Conservation (phyloP, 2,888 invertebrate species). For the Stratiomys singularior region DNA sequence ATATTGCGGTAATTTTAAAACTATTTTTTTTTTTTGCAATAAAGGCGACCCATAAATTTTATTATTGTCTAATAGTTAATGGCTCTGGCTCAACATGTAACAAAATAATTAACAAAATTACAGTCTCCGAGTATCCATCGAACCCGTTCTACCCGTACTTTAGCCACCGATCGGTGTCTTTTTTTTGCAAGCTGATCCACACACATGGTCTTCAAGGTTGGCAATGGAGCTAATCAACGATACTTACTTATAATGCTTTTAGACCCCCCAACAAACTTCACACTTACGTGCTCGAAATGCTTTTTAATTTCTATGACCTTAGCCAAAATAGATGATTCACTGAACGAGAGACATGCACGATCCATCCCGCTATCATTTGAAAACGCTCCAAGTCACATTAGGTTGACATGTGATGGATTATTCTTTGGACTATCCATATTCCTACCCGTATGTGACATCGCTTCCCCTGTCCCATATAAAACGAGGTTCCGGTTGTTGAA, state of each 20-base stretch:
- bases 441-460: too few relatives aligned
- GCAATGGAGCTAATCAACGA: not conserved
- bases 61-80: not conserved
- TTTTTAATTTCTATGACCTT: slow-evolving; percentile 7
- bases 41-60: not conserved
- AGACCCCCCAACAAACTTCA: not conserved
- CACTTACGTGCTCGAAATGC: not conserved
- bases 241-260: not conserved
- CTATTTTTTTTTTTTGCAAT: not conserved
- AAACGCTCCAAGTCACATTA: not conserved
- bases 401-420: not conserved
- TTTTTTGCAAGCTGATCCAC: not conserved
- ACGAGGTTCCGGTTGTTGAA: not conserved
- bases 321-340: not conserved
- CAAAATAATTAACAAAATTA: not conserved
- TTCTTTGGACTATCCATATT: not conserved
- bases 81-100: not conserved
- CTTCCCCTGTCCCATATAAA: too few relatives aligned
- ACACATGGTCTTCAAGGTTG: not conserved
- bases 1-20: not conserved
- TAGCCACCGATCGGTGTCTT: not conserved
- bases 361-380: too few relatives aligned
- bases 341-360: too few relatives aligned
- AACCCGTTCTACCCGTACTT: not conserved
- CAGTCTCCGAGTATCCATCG: not conserved